Evolutionary conservation across 2,888 invertebrate species (phyloP), one percentile per base, ranked within the genome.

Genomic region (Drosophila aldrichi): DNA sequence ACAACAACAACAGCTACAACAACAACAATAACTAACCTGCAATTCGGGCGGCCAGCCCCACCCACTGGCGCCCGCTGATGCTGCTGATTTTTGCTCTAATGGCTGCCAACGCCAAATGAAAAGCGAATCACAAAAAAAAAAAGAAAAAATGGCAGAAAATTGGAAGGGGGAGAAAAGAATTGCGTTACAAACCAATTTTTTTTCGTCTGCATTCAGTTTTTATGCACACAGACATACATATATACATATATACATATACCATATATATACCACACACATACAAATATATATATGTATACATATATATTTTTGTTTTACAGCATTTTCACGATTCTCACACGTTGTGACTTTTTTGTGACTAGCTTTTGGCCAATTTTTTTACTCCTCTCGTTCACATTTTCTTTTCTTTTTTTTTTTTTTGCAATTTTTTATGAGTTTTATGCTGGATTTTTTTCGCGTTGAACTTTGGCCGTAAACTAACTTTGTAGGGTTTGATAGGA

Each of bases 1-100:
- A 57, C 77, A 70, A 41, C 77, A 74, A 38, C 78, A 64, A 60
- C 78, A 74, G 54, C 77, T 66, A 41, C 77, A 73, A 38, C 65
- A 60, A 52, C 63, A 60, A 44, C 58, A 59, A 48, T 65, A 73
- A 61, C 73, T 63, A 56, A 52, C 65, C 54, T 57, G 56, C 56
- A 55, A 12, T 38, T 44, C 20, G 0, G 44, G 2, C 36, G 18
- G 43, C 5, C 32, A 8, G 14, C 49, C 32, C 20, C 36, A 9
- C 46, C 25, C 36, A n/a, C 54, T 9, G 2, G 25, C 12, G 16
- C 8, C 40, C 66, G 71, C 75, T 74, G 78, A 66, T 78, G 81
- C 82, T 89, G 85, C 81, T 89, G 89, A 87, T 89, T 89, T 87
- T 89, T 87, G 61, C 76, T 77, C 89, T 87, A 87, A 87, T 87